Base-by-base conservation (phyloP, 1,140 invertebrate genomes). In the Cyphomyrmex costatus region DNA sequence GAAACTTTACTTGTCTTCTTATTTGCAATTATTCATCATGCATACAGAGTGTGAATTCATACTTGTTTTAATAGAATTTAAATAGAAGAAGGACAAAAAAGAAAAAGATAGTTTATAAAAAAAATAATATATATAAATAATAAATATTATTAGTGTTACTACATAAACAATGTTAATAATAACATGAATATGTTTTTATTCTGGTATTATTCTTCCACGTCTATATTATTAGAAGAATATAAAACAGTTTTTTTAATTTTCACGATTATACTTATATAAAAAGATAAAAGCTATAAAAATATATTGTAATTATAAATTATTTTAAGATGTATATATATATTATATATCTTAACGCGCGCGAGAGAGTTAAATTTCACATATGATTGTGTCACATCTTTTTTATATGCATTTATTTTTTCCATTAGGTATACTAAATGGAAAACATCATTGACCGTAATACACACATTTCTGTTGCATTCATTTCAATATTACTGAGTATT, bases 1-100 rank as follows among this genome's bases (percentile, higher is more conserved):
- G 30, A 33, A 68, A 68, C 65, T 60, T 77, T 65, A 60, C 46
- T 27, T 65, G n/a, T 21, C 46, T 65, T 78, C 42, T 78, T 19
- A 42, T 70, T 56, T 56, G 33, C 14, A 49, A 70, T 56, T 70
- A 53, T 56, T 7, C 36, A n/a, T 10, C 21, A 21, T n/a, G 61
- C 19, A 3, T 14, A 53, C 16, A 51, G 21, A 30, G 65, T n/a
- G 19, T 12, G 3, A 78, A 8, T 2, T 51, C n/a, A 14, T 21
- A n/a, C 14, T n/a, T 10, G 21, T 2, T 6, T 30, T 78, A n/a
- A n/a, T n/a, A n/a, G n/a, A n/a, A n/a, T n/a, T n/a, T 10, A 46
- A 16, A 42, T 1, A 16, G 24, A 42, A 6, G n/a, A 5, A 42
- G 4, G 8, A 33, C 3, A 33, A 8, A n/a, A 63, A 30, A 33